Conservation (phyloP, 2,888 invertebrate genomes). For the Crematogaster levior region DNA sequence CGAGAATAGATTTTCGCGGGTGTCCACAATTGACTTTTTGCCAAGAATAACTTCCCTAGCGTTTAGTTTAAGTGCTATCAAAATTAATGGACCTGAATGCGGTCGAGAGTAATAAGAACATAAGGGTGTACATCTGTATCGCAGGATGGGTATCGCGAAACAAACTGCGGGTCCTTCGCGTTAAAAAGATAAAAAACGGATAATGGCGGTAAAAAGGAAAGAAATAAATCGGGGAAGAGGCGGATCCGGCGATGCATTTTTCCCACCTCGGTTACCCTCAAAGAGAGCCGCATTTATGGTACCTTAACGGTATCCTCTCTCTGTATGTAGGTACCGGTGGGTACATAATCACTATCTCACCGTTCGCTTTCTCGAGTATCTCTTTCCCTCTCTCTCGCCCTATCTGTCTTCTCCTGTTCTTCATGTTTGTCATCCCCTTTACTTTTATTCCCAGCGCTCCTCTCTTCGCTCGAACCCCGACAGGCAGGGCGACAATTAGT, state of each 20-base stretch:
- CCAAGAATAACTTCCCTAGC: not conserved
- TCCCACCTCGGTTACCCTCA: conserved; percentile 27
- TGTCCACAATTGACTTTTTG: not conserved
- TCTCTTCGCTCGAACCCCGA: conserved; percentile 46
- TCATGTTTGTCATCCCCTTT: conserved; percentile 47
- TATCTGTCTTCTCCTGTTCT: not conserved
- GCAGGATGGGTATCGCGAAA: not conserved
- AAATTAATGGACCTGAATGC: not conserved
- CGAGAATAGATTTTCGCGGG: not conserved
- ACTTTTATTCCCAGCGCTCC: conserved; percentile 25
- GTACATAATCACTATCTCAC: conserved; percentile 31
- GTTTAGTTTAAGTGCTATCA: not conserved
- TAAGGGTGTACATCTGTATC: not conserved
- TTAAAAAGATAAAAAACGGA: conserved; percentile 1
- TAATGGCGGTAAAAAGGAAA: conserved; percentile 19
- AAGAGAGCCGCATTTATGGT: conserved; percentile 25
- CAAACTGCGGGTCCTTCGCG: not conserved
- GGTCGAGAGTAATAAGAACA: not conserved
- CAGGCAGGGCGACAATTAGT: conserved; percentile 70
- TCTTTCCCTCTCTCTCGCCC: conserved; percentile 19
- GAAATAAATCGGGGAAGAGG: conserved; percentile 19
- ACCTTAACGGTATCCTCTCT: conserved; percentile 30
- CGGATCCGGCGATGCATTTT: conserved; percentile 30
- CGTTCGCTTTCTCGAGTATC: conserved; percentile 35
- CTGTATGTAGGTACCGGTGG: not conserved